A percentile compares a stretch with the other conserved stretches of the same genome.
Evolutionary conservation across 1,140 invertebrate species (phyloP).

Genomic region (Penaeus chinensis): DNA sequence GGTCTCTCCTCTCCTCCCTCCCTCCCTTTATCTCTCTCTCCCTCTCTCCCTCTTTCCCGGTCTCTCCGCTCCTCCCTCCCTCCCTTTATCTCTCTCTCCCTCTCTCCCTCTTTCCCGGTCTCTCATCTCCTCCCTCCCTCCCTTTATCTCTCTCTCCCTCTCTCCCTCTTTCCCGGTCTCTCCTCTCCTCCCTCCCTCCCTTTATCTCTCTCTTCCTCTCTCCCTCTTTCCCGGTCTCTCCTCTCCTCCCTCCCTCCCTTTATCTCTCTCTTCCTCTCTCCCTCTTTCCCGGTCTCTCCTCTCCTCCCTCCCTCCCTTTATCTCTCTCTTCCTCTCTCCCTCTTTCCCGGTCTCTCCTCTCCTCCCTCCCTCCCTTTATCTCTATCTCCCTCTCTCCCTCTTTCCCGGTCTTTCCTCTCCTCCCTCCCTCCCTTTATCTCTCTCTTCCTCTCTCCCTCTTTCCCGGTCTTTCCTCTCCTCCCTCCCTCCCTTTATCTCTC

Average conservation of each 20-base stretch:
- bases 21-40: background rate
- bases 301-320: no score
- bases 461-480: background rate
- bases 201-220: background rate
- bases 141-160: background rate
- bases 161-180: conserved; percentile 4
- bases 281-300: no score
- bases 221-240: background rate
- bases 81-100: background rate
- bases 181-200: background rate
- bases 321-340: background rate
- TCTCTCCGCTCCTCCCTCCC: background rate
- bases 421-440: background rate
- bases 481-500: conserved; percentile 1
- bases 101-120: conserved; percentile 4
- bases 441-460: background rate
- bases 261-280: background rate
- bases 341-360: conserved; percentile 9
- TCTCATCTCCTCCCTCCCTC: background rate
- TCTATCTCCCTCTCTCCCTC: conserved; percentile 5
- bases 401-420: background rate
- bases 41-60: background rate
- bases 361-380: background rate
- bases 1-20: background rate
- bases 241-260: conserved; percentile 6